phyloP scores from a whole-genome alignment of 2,888 invertebrate genomes.

The Sthenelais limicola region DNA sequence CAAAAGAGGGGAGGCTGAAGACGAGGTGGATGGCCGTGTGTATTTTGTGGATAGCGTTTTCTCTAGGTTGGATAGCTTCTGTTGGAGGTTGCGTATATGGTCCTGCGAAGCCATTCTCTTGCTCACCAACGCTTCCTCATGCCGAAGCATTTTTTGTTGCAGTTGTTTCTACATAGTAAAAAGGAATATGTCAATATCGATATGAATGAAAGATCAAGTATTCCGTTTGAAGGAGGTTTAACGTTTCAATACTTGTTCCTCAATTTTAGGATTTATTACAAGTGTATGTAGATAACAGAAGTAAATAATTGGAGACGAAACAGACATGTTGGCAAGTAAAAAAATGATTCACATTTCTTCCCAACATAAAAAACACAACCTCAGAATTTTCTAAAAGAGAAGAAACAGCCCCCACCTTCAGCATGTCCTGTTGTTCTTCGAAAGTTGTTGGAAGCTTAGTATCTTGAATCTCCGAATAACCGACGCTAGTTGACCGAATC shows the following conservation, averaged over 20 bases:
- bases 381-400: no score
- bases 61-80: constrained; percentile 37
- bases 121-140: constrained; percentile 37
- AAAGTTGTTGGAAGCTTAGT: constrained; percentile 14
- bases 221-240: background rate
- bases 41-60: constrained; percentile 24
- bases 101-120: constrained; percentile 38
- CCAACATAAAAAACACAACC: no score
- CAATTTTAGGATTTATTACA: no score
- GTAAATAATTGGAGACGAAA: no score
- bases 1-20: background rate
- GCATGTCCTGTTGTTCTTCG: constrained; percentile 39
- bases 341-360: no score
- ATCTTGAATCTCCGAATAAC: background rate
- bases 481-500: background rate
- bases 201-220: background rate
- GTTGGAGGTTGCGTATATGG: constrained; percentile 39
- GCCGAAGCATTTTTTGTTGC: constrained; percentile 38
- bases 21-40: background rate
- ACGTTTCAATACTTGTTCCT: background rate
- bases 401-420: constrained; percentile 21
- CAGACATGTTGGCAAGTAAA: no score
- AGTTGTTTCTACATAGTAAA: constrained; percentile 28
- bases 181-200: background rate
- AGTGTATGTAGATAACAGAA: no score